phyloP scores from a whole-genome alignment of 2,113 vertebrate species.

The Phylloscopus whistleri region DNA sequence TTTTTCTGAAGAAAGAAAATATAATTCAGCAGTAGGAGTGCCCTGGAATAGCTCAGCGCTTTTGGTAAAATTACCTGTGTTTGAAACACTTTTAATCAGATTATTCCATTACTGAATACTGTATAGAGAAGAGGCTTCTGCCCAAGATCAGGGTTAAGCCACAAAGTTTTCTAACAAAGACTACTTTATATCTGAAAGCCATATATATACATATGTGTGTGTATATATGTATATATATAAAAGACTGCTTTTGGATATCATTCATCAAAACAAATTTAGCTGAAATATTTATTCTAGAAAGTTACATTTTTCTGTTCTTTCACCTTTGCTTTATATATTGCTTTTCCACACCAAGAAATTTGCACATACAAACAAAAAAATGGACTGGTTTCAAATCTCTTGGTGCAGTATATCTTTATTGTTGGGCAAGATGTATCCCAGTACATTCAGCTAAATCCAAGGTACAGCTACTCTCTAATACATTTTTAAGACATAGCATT shows the following conservation, averaged over 20 bases:
- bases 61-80: background rate
- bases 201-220: background rate
- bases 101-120: background rate
- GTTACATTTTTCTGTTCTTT: conserved; percentile 7
- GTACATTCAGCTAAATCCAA: background rate
- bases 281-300: conserved; percentile 7
- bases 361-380: background rate
- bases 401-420: background rate
- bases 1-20: conserved; percentile 23
- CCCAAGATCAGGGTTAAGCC: background rate
- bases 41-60: background rate
- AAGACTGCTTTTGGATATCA: background rate
- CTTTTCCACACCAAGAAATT: conserved; percentile 2
- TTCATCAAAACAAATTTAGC: background rate
- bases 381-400: background rate
- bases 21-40: background rate
- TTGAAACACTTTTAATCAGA: background rate
- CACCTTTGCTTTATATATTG: background rate
- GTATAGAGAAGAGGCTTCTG: background rate
- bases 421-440: background rate
- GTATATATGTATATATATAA: background rate
- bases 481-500: background rate
- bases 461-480: background rate
- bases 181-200: background rate
- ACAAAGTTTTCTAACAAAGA: background rate